phyloP scores from a whole-genome alignment of 2,797 vertebrate genomes.

The Chaenodraco wilsoni region DNA sequence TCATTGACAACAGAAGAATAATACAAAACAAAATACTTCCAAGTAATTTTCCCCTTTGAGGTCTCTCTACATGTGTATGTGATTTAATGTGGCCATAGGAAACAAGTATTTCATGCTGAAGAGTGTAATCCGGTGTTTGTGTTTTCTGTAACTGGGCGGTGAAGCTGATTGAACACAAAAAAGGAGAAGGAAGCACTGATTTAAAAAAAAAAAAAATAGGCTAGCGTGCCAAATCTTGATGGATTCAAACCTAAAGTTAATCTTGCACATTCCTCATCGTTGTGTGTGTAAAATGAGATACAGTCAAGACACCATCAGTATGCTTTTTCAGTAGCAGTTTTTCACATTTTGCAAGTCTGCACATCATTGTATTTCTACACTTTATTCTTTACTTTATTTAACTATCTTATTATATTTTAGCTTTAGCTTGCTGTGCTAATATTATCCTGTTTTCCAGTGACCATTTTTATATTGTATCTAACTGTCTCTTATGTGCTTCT shows the following conservation, averaged over 20 bases:
- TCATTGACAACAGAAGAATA: neutral
- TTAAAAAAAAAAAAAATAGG: neutral
- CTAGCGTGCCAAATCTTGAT: neutral
- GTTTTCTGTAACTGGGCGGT: constrained; percentile 1
- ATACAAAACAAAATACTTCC: neutral
- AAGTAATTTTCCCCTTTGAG: neutral
- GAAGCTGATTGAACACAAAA: neutral
- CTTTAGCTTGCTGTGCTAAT: no score
- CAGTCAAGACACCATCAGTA: neutral
- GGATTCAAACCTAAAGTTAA: neutral
- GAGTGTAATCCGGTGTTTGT: neutral
- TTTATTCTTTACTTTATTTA: no score
- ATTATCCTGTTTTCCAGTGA: no score
- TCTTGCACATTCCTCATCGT: neutral
- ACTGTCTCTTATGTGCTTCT: no score
- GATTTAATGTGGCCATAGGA: neutral
- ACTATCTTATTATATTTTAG: no score
- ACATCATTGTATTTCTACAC: no score
- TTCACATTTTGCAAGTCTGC: no score
- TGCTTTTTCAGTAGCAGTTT: neutral
- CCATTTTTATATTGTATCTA: no score
- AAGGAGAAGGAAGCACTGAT: neutral
- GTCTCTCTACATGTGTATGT: neutral
- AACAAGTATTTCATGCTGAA: neutral
- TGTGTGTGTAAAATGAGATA: neutral